Percentiles rank a stretch among this genome's conserved stretches.
Evolutionary conservation across 1,140 invertebrate species (phyloP).

Genomic region (Kradibia gibbosae): DNA sequence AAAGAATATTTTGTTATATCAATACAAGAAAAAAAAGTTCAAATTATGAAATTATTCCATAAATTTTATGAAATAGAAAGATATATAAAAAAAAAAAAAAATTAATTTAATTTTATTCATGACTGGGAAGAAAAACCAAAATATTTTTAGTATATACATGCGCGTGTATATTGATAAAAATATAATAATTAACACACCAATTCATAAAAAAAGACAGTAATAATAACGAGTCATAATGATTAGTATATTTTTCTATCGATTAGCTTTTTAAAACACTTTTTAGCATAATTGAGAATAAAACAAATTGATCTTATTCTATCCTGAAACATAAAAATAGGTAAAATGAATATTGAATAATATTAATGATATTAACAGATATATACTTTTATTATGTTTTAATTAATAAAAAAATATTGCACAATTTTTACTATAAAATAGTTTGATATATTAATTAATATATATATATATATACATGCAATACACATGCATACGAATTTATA

Average conservation of each 20-base stretch:
- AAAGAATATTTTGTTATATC: no score
- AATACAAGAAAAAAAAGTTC: neutral
- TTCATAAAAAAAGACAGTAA: no score
- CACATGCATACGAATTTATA: no score
- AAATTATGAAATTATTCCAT: constrained; percentile 6
- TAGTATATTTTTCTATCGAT: neutral
- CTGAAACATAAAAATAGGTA: no score
- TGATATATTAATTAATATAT: no score
- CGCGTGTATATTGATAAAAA: neutral
- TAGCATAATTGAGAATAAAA: neutral
- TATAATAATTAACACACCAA: constrained; percentile 33
- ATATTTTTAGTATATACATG: neutral
- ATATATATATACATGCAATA: no score
- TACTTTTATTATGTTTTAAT: no score
- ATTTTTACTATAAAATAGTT: no score
- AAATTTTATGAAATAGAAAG: neutral
- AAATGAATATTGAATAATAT: no score
- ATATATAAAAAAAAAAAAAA: neutral
- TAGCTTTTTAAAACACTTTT: neutral
- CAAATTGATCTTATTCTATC: no score
- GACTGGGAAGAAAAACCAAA: neutral
- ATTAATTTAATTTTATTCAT: neutral
- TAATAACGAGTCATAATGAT: neutral
- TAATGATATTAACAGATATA: no score
- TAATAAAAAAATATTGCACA: no score